Conservation (phyloP, 2,113 vertebrate genomes). For the Delphinapterus leucas region DNA sequence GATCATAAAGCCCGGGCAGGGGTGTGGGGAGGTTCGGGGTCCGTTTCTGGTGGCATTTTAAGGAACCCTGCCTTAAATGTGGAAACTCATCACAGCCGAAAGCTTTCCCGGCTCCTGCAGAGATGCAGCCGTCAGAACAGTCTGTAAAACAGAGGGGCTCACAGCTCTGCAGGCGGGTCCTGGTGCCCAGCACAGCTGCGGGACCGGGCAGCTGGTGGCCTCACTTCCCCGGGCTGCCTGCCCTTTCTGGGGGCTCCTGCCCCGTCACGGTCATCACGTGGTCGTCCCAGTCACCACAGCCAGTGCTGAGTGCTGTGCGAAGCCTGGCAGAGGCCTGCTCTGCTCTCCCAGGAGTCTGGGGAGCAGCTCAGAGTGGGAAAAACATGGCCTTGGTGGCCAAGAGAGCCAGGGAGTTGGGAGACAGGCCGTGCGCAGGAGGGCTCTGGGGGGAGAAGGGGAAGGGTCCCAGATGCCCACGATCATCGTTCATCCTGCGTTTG, state of each 20-base stretch:
- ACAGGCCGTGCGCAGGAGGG: neutral
- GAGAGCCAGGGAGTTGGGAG: neutral
- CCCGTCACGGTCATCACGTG: too few relatives aligned
- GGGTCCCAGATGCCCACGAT: neutral
- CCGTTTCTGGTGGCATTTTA: neutral
- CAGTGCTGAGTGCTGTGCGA: too few relatives aligned
- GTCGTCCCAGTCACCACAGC: neutral
- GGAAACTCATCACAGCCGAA: neutral
- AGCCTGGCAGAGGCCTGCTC: too few relatives aligned
- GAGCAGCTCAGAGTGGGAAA: too few relatives aligned
- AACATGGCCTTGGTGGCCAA: neutral
- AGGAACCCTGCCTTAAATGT: neutral
- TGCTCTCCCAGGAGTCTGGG: neutral
- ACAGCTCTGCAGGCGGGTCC: accelerated
- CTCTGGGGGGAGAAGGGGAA: neutral
- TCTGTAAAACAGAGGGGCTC: neutral
- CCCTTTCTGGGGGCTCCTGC: neutral
- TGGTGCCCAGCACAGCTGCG: too few relatives aligned
- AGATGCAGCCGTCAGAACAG: neutral
- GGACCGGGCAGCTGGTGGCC: neutral
- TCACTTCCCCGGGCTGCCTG: too few relatives aligned
- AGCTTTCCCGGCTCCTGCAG: neutral
- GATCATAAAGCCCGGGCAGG: neutral
- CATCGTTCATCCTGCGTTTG: neutral
- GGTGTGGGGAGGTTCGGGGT: neutral